phyloP scores from a whole-genome alignment of 2,888 invertebrate species.

The Xestobium rufovillosum region DNA sequence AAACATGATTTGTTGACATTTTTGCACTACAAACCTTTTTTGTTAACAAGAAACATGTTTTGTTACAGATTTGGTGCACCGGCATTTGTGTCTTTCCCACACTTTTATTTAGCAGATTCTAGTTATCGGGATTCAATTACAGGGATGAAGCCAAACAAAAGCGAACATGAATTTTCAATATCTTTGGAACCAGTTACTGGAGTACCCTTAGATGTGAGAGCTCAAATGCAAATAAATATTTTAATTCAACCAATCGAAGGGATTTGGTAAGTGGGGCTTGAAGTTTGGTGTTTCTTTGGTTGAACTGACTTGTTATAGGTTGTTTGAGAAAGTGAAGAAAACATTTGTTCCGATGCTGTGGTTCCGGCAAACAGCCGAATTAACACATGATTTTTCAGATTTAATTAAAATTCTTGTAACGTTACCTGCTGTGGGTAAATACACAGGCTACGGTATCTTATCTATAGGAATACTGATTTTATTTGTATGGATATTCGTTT shows the following conservation, averaged over 20 bases:
- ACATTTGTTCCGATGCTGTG: constrained; percentile 67
- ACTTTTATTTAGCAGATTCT: constrained; percentile 68
- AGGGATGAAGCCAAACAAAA: constrained; percentile 59
- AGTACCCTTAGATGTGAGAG: constrained; percentile 66
- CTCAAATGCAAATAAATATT: constrained; percentile 72
- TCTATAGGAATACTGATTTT: constrained; percentile 41
- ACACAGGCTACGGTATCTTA: constrained; percentile 49
- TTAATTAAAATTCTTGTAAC: constrained; percentile 49
- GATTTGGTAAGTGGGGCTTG: constrained; percentile 49
- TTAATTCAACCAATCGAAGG: constrained; percentile 46
- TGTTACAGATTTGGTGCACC: constrained; percentile 65
- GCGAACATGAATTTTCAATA: constrained; percentile 58
- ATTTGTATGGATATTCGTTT: constrained; percentile 36
- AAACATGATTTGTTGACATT: too few species aligned
- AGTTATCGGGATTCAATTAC: constrained; percentile 54
- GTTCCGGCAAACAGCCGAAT: constrained; percentile 61
- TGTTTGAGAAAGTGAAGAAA: constrained; percentile 48
- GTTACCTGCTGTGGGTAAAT: constrained; percentile 48
- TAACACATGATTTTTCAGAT: constrained; percentile 51
- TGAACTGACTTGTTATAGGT: too few species aligned
- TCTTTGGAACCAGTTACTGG: constrained; percentile 70
- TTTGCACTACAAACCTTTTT: too few species aligned
- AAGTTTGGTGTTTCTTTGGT: background rate
- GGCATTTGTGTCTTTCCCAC: constrained; percentile 72
- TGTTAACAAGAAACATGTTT: too few species aligned